Base-by-base conservation (phyloP, 2,113 vertebrate genomes). In the Bubo scandiacus region DNA sequence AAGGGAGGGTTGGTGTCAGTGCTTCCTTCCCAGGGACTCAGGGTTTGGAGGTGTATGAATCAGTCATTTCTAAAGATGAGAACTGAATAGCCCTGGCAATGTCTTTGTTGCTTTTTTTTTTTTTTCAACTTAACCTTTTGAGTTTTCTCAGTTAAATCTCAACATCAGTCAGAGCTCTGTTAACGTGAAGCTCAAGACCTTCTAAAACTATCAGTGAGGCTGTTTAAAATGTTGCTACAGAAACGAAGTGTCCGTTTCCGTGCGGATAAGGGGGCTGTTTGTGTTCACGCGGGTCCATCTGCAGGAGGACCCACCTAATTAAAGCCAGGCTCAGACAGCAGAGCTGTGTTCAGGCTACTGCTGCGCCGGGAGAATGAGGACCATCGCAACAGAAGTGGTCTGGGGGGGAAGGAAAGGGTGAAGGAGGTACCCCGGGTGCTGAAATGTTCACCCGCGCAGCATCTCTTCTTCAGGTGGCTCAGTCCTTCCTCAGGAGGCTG, bases 221-320 rank as follows among this genome's bases (percentile, higher is more conserved):
- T 29, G 11, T 70, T 62, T 55, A 38, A 83, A 89, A 57, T 18
- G 26, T 61, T 66, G 32, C 45, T 63, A 10, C 54, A 52, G 58
- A 54, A 88, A 86, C 0, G 0, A 90, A n/a, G 26, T 8, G 4
- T n/a, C 51, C 4, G 0, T 52, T 86, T 73, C 62, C 45, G 7
- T 2, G 20, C 45, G 30, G 45, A 12, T 43, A 21, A 79, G 4
- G 6, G 57, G 17, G 32, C 62, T 85, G 19, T 81, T 61, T 15
- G 57, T 66, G 65, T 77, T 90, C 13, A 5, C 5, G 0, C 3
- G 1, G 47, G 25, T 68, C 73, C 3, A 1, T 34, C 47, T 40
- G 38, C 70, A 40, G 43, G 38, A 68, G 45, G 23, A 78, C 9
- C 38, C 23, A 18, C 5, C 4, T 38, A 23, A 54, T 25, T 42